Conservation (phyloP, 2,888 invertebrate genomes). For the Tinea pellionella region DNA sequence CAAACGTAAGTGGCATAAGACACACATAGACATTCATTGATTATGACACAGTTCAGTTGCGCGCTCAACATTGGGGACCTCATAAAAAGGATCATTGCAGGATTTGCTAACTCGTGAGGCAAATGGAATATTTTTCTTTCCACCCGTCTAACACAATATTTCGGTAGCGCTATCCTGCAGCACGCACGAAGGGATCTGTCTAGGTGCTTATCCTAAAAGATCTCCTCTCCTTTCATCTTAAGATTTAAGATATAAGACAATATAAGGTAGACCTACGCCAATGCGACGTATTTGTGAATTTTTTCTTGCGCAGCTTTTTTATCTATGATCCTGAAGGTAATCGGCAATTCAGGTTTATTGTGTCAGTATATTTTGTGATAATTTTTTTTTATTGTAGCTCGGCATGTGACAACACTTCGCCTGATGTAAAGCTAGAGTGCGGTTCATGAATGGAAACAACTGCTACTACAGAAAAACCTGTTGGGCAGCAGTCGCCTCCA, state of each 20-base stretch:
- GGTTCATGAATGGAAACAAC: no score
- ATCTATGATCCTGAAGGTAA: not conserved
- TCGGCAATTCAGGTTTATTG: not conserved
- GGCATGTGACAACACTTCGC: no score
- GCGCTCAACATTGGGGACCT: not conserved
- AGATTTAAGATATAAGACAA: conserved; percentile 22
- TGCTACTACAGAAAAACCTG: no score
- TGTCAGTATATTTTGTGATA: not conserved
- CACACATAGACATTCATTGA: not conserved
- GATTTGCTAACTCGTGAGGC: conserved; percentile 43
- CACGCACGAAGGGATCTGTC: conserved; percentile 32
- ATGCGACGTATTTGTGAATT: not conserved
- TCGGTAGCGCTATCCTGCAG: conserved; percentile 25
- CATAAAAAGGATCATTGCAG: conserved; percentile 39
- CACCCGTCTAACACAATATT: conserved; percentile 29
- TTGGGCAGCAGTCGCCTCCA: no score
- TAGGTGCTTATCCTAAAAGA: conserved; percentile 36
- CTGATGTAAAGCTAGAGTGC: no score
- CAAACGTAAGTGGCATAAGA: not conserved
- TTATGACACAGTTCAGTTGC: not conserved
- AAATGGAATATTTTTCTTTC: conserved; percentile 50
- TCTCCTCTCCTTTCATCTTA: conserved; percentile 26
- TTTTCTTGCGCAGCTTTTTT: not conserved
- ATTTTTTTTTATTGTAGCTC: no score
- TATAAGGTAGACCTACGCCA: not conserved